Evolutionary conservation across 2,113 vertebrate genomes (phyloP).

Genomic region (Jaculus jaculus): DNA sequence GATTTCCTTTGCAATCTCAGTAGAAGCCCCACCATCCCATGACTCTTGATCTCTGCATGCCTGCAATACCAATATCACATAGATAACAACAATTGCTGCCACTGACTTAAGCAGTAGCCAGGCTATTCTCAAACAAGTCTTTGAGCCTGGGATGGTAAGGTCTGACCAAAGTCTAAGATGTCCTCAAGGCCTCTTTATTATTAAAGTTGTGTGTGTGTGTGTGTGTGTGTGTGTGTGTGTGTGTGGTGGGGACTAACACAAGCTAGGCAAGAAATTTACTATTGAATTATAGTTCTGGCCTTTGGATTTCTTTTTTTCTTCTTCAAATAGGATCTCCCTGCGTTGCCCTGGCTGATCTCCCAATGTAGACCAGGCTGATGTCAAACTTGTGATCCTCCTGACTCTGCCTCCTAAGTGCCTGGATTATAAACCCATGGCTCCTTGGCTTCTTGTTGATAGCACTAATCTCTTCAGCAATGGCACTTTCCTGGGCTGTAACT

Average conservation of each 20-base stretch:
- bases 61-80: background rate
- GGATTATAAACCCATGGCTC: background rate
- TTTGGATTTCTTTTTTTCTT: no score
- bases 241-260: no score
- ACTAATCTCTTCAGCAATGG: background rate
- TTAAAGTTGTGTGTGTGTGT: background rate
- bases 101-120: background rate
- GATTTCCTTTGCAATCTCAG: background rate
- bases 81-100: background rate
- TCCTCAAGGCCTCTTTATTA: no score
- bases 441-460: background rate
- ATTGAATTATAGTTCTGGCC: no score
- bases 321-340: no score
- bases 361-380: no score
- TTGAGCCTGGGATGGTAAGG: background rate
- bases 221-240: background rate
- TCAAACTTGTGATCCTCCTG: no score
- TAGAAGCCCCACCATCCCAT: background rate
- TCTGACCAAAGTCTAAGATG: background rate
- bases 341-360: no score
- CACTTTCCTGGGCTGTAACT: background rate
- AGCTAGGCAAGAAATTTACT: no score
- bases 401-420: no score
- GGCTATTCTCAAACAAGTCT: background rate
- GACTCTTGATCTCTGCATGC: background rate